These are phyloP conservation scores for Drosophila kohkoa DNA, from an alignment of 1,140 invertebrate species.

Conservation along the genomic window DNA sequence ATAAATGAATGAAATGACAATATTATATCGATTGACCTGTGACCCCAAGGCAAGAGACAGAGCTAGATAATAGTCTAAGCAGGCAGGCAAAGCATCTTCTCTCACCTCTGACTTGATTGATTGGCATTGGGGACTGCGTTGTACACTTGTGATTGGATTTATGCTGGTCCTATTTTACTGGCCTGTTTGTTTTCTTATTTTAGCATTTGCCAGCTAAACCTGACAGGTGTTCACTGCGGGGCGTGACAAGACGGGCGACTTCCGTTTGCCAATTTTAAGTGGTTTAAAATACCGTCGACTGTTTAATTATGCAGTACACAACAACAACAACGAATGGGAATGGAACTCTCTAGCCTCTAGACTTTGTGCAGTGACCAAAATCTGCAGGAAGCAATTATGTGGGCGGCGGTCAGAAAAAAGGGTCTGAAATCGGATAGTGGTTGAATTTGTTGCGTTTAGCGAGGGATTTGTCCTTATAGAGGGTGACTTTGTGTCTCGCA, in stretches of 20 bases:
- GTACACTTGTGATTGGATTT: too few species aligned
- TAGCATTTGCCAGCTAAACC: constrained; percentile 38
- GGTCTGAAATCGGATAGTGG: constrained; percentile 77
- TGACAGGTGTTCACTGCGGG: constrained; percentile 72
- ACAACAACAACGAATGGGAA: neutral
- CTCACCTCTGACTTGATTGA: constrained; percentile 44
- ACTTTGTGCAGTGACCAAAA: constrained; percentile 62
- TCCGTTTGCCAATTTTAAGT: constrained; percentile 77
- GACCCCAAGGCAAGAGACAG: neutral
- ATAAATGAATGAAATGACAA: constrained; percentile 64
- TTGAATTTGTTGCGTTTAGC: constrained; percentile 35
- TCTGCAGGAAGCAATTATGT: constrained; percentile 80
- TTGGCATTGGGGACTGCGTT: constrained; percentile 60
- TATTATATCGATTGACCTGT: constrained; percentile 67
- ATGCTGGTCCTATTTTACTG: too few species aligned
- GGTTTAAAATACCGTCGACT: constrained; percentile 65
- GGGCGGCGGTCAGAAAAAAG: constrained; percentile 56
- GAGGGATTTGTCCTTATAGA: constrained; percentile 20
- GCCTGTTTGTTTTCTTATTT: neutral
- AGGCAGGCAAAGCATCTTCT: neutral
- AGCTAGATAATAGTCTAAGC: neutral
- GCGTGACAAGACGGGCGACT: constrained; percentile 49
- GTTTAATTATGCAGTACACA: constrained; percentile 74
- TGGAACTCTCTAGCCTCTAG: neutral
- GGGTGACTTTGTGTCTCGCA: constrained; percentile 67